Conservation (phyloP, 2,888 invertebrate species). For the Thumatha senex region DNA sequence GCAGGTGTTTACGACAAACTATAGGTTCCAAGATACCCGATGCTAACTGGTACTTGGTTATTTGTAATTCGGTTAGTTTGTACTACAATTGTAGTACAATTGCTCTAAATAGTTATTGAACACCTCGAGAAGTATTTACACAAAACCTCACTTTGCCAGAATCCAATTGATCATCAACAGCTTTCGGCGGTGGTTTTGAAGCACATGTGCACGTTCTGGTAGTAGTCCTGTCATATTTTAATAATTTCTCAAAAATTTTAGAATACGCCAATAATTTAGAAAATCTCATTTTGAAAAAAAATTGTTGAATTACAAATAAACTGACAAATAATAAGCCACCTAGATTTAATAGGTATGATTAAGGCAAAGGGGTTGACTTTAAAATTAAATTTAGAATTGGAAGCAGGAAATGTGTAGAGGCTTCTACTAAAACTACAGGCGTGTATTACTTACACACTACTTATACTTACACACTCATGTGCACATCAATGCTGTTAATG, state of each 20-base stretch:
- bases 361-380: slow-evolving; percentile 58
- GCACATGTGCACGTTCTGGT: slow-evolving; percentile 21
- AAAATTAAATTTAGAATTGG: slow-evolving; percentile 75
- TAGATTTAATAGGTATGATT: slow-evolving; percentile 46
- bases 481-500: no score
- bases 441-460: neutral
- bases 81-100: no score
- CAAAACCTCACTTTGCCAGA: slow-evolving; percentile 31
- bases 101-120: no score
- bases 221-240: slow-evolving; percentile 18
- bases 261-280: slow-evolving; percentile 60
- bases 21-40: no score
- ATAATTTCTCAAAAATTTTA: slow-evolving; percentile 31
- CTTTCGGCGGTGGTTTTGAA: neutral
- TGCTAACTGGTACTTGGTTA: no score
- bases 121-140: no score
- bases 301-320: slow-evolving; percentile 9
- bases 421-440: no score
- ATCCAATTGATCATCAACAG: slow-evolving; percentile 17
- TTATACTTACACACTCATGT: no score
- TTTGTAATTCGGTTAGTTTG: no score
- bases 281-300: slow-evolving; percentile 55
- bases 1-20: no score
- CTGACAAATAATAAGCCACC: slow-evolving; percentile 47
- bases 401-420: neutral